Percentiles rank a stretch among this genome's conserved stretches.
phyloP scores from a whole-genome alignment of 2,113 vertebrate genomes.

The Hippocampus comes region DNA sequence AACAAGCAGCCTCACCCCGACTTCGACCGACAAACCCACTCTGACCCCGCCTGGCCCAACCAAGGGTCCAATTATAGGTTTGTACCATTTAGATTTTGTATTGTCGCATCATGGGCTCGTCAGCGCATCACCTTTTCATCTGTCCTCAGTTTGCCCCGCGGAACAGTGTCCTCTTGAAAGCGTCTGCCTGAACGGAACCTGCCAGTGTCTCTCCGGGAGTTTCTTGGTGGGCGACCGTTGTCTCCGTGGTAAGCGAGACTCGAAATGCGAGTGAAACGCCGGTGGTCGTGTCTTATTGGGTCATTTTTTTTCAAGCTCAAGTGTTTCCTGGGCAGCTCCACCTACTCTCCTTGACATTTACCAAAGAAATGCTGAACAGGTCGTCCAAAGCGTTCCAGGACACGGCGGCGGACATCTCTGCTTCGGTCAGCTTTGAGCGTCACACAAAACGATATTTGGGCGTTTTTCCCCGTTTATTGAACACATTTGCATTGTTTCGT shows the following conservation, averaged over 20 bases:
- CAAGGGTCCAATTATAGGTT: slow-evolving; percentile 34
- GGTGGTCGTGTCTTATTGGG: background rate
- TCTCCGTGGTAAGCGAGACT: slow-evolving; percentile 44
- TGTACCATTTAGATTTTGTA: slow-evolving; percentile 10
- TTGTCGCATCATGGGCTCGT: background rate
- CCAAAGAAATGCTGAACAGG: slow-evolving; percentile 53
- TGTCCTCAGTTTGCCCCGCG: slow-evolving; percentile 57
- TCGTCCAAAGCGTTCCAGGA: slow-evolving; percentile 44
- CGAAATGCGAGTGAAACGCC: background rate
- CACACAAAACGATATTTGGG: background rate
- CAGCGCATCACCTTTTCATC: background rate
- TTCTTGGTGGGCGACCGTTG: slow-evolving; percentile 45
- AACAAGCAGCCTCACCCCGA: background rate
- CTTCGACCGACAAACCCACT: slow-evolving; percentile 11
- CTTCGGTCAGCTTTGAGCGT: slow-evolving; percentile 30
- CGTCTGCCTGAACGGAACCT: slow-evolving; percentile 55
- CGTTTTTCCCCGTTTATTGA: background rate
- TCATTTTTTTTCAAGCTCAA: slow-evolving; percentile 48
- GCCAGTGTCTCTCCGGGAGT: slow-evolving; percentile 68
- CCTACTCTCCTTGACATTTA: slow-evolving; percentile 31
- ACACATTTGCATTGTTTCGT: background rate
- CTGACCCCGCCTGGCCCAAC: slow-evolving; percentile 1
- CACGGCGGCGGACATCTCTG: slow-evolving; percentile 31
- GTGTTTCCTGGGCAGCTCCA: slow-evolving; percentile 67
- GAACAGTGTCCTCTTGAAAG: slow-evolving; percentile 52